Evolutionary conservation across 2,113 vertebrate species (phyloP), one percentile per base, ranked within the genome.

Genomic region (Gallinago media): DNA sequence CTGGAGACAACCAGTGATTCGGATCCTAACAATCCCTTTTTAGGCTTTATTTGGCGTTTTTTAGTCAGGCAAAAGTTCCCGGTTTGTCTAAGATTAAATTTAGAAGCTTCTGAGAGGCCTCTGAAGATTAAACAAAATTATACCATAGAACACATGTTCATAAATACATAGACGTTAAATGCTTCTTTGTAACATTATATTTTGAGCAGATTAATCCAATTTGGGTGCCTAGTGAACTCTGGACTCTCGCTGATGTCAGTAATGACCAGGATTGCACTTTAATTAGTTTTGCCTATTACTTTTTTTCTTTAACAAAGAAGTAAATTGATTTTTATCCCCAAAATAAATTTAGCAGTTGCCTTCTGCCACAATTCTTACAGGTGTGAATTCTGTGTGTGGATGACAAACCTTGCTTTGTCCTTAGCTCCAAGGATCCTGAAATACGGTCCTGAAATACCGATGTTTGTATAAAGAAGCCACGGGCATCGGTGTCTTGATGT

Each of bases 391-490:
- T 94, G 21, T 79, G 27, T 66, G 63, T 61, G 34, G 27, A 61
- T 88, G 83, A 73, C 16, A 81, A 61, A 61, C n/a, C 56, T 92
- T 66, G 63, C 93, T 93, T 96, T 96, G 29, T 71, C 79, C 61
- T 95, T 74, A 95, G 76, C 38, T 96, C 47, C 26, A 91, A 84
- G 34, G 20, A 9, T 96, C 55, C 74, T 94, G 71, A 90, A 83
- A 49, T 77, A 40, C 6, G 31, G 83, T 85, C 80, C 77, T 86
- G 50, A 88, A 94, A 81, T 94, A 90, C 27, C 17, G 89, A 16
- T 84, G 47, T 93, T 96, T 96, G 82, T 80, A 84, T 96, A 88
- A 94, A 97, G 90, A 95, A 97, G 96, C 70, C 90, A 94, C 59
- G 94, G 71, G 23, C 50, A 83, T 96, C 89, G 65, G 55, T 93